phyloP scores from a whole-genome alignment of 2,888 invertebrate species.

The Teleogryllus oceanicus region DNA sequence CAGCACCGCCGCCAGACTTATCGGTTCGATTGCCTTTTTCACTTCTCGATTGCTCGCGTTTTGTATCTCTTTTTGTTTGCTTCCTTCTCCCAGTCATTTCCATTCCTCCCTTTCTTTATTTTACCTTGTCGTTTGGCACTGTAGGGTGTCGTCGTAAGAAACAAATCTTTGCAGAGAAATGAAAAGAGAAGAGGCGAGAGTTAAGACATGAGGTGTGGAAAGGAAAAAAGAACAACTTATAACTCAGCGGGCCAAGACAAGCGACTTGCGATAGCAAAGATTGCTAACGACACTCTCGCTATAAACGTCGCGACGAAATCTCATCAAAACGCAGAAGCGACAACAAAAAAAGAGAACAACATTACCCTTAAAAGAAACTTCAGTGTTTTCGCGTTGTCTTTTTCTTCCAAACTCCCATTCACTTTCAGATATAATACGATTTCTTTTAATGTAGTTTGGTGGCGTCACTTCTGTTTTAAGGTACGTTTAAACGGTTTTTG shows the following conservation, averaged over 20 bases:
- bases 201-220: background rate
- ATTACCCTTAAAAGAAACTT: constrained; percentile 8
- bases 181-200: background rate
- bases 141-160: too few species aligned
- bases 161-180: background rate
- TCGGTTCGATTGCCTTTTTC: too few species aligned
- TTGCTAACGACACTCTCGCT: background rate
- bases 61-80: too few species aligned
- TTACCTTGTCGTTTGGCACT: too few species aligned
- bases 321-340: background rate
- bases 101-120: too few species aligned
- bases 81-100: too few species aligned
- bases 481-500: constrained; percentile 8
- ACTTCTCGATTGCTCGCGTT: too few species aligned
- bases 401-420: background rate
- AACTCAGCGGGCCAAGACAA: background rate
- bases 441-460: constrained; percentile 10
- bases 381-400: constrained; percentile 6
- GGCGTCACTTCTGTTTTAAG: constrained; percentile 9
- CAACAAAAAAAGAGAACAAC: background rate
- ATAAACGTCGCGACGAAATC: constrained; percentile 18
- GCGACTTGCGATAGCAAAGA: background rate
- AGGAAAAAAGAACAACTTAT: background rate
- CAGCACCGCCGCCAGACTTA: too few species aligned
- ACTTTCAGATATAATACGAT: constrained; percentile 2